Evolutionary conservation across 2,113 vertebrate genomes (phyloP), one percentile per base, ranked within the genome.

Genomic region (Ornithorhynchus anatinus): DNA sequence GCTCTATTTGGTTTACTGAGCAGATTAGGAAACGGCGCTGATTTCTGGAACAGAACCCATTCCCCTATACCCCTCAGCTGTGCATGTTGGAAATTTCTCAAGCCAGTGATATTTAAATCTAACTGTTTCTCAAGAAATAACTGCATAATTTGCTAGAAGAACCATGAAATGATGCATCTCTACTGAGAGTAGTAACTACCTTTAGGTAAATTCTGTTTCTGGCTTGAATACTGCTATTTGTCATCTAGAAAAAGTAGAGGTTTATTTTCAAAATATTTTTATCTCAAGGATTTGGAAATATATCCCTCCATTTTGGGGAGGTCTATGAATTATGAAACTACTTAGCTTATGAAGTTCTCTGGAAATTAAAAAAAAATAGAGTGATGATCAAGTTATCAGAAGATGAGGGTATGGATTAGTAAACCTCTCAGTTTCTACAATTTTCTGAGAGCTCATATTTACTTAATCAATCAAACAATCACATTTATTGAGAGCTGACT

Each of bases 331-430:
- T 77, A 11, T 72, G 48, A 65, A 56, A 69, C 53, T 59, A 57
- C 72, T 81, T 84, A 69, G 59, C 75, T 76, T 74, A 79, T 72
- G 68, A 79, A 65, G 29, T n/a, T 43, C 58, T 81, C 50, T 58
- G 23, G 59, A 50, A 74, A 19, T 17, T 67, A 35, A 65, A 51
- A 79, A 79, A 42, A 81, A 86, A 40, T 44, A 71, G 59, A 54
- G 62, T n/a, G n/a, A n/a, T n/a, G n/a, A n/a, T n/a, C n/a, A n/a
- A n/a, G n/a, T n/a, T n/a, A n/a, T n/a, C n/a, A n/a, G n/a, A n/a
- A n/a, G n/a, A n/a, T n/a, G n/a, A n/a, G n/a, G n/a, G n/a, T n/a
- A n/a, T n/a, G n/a, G n/a, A n/a, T n/a, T n/a, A n/a, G n/a, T n/a
- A n/a, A n/a, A n/a, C n/a, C n/a, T n/a, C n/a, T n/a, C n/a, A n/a